These are phyloP conservation scores for Caenorhabditis afra DNA, from an alignment of 2,888 invertebrate species.

Conservation along the genomic window DNA sequence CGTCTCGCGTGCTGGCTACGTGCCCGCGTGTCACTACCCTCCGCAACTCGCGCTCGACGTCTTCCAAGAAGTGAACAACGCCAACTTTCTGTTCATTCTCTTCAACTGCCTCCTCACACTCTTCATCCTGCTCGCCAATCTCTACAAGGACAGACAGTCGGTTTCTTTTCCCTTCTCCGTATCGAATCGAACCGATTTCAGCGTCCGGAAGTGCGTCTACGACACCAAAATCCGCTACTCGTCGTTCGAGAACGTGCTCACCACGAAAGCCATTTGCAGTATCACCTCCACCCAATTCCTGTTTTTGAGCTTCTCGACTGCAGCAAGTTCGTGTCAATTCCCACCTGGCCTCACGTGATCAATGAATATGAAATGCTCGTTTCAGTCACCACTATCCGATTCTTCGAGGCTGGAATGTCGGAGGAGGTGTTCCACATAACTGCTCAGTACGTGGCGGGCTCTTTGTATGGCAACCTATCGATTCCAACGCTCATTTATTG, in stretches of 20 bases:
- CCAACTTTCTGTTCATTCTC: slow-evolving; percentile 28
- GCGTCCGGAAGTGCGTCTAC: slow-evolving; percentile 23
- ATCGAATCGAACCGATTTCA: slow-evolving; percentile 7
- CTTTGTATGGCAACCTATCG: slow-evolving; percentile 15
- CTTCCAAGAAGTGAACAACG: slow-evolving; percentile 25
- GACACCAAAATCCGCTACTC: slow-evolving; percentile 36
- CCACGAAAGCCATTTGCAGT: slow-evolving; percentile 47
- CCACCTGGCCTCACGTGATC: background rate
- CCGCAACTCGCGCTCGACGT: slow-evolving; percentile 33
- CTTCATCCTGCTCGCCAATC: slow-evolving; percentile 16
- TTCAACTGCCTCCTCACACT: slow-evolving; percentile 22
- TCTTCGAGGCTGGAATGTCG: slow-evolving; percentile 41
- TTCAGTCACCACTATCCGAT: slow-evolving; percentile 21
- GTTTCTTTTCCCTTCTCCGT: background rate
- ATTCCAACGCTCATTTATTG: slow-evolving; percentile 23
- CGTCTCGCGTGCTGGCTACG: slow-evolving; percentile 41
- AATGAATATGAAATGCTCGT: background rate
- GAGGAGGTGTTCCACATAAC: slow-evolving; percentile 43
- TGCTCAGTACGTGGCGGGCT: slow-evolving; percentile 23
- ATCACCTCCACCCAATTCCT: slow-evolving; percentile 44
- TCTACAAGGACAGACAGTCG: slow-evolving; percentile 15
- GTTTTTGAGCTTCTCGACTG: slow-evolving; percentile 30
- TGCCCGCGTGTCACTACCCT: slow-evolving; percentile 43
- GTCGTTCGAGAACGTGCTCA: slow-evolving; percentile 46
- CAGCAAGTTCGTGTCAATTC: slow-evolving; percentile 9